These are phyloP conservation scores for Psettodes erumei DNA, from an alignment of 2,113 vertebrate species.

Conservation along the genomic window DNA sequence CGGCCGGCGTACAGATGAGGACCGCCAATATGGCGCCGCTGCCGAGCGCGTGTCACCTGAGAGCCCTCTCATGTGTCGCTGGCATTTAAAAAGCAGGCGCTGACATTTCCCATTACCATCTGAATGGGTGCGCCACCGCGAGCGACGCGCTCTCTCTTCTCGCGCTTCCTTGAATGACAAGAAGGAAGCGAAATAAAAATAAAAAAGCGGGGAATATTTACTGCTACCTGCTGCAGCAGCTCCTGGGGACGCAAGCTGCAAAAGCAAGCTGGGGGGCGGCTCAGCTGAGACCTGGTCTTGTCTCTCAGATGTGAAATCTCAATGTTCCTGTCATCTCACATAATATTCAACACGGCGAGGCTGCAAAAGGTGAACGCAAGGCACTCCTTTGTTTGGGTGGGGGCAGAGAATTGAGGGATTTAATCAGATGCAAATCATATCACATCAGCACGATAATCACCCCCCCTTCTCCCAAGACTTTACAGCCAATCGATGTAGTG, in stretches of 20 bases:
- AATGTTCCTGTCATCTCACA: neutral
- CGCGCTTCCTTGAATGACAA: neutral
- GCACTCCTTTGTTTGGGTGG: neutral
- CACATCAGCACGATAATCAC: neutral
- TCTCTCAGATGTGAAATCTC: neutral
- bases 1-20: conserved; percentile 12
- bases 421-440: neutral
- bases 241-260: neutral
- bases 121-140: conserved; percentile 25
- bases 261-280: no score
- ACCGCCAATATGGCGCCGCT: conserved; percentile 22
- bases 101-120: conserved; percentile 54
- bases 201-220: neutral
- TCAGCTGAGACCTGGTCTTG: neutral
- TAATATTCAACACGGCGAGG: neutral
- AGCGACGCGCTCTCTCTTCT: conserved; percentile 1
- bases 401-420: neutral
- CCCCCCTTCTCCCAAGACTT: no score
- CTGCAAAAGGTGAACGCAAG: neutral
- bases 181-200: neutral
- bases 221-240: neutral
- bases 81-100: conserved; percentile 48
- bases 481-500: no score
- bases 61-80: conserved; percentile 22
- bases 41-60: conserved; percentile 42